These are phyloP conservation scores for Coenonympha arcania DNA, from an alignment of 2,888 invertebrate genomes.

Conservation along the genomic window DNA sequence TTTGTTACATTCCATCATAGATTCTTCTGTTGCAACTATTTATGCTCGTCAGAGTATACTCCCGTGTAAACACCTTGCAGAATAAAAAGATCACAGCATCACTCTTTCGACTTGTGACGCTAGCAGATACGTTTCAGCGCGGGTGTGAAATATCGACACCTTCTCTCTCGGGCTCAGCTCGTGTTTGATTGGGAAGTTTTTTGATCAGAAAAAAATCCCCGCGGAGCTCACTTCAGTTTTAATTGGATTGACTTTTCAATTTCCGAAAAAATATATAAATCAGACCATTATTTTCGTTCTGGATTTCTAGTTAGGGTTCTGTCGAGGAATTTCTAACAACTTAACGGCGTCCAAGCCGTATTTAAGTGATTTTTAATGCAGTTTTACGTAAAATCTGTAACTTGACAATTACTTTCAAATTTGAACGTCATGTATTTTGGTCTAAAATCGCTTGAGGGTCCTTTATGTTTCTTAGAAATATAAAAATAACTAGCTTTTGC, in stretches of 20 bases:
- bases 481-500: too few relatives aligned
- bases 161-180: not conserved
- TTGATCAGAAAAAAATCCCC: not conserved
- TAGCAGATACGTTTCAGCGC: conserved; percentile 6
- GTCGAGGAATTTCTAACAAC: too few relatives aligned
- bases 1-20: not conserved
- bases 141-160: conserved; percentile 13
- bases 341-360: too few relatives aligned
- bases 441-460: too few relatives aligned
- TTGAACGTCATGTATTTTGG: too few relatives aligned
- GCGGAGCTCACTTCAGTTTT: conserved; percentile 1
- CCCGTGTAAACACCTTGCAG: not conserved
- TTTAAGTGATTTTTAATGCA: too few relatives aligned
- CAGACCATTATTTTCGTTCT: not conserved
- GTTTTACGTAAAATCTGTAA: too few relatives aligned
- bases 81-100: conserved; percentile 11
- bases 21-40: not conserved
- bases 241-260: conserved; percentile 7
- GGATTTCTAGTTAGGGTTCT: too few relatives aligned
- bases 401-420: too few relatives aligned
- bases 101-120: conserved; percentile 10
- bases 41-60: not conserved
- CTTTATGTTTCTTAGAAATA: too few relatives aligned
- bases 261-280: not conserved
- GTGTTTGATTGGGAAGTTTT: conserved; percentile 4